A percentile compares a stretch with the other conserved stretches of the same genome.
phyloP scores from a whole-genome alignment of 2,888 invertebrate species.

The Eristalis pertinax region DNA sequence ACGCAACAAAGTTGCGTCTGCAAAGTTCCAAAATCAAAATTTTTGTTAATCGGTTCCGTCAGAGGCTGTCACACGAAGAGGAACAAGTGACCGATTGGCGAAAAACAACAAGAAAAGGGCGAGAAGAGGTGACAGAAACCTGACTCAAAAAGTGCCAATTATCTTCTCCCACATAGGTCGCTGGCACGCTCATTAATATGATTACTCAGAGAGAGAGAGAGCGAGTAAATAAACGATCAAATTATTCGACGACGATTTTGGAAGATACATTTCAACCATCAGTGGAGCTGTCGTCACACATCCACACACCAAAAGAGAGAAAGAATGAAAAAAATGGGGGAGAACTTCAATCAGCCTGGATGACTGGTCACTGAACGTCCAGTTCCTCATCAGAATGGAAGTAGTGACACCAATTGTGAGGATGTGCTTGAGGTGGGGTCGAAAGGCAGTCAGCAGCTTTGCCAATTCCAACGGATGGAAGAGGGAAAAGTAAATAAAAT shows the following conservation, averaged over 20 bases:
- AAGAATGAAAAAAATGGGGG: neutral
- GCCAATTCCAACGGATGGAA: constrained; percentile 53
- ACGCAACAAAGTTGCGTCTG: neutral
- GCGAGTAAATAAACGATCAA: constrained; percentile 54
- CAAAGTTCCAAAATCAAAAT: neutral
- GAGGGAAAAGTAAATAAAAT: constrained; percentile 60
- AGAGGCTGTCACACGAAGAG: neutral
- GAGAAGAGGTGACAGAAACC: constrained; percentile 39
- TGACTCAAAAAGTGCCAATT: constrained; percentile 54
- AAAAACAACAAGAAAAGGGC: neutral
- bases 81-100: neutral
- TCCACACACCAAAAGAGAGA: neutral
- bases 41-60: neutral
- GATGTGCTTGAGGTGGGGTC: constrained; percentile 1
- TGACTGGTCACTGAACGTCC: neutral
- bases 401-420: constrained; percentile 6
- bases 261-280: constrained; percentile 32
- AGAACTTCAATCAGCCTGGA: constrained; percentile 40
- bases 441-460: constrained; percentile 9
- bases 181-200: constrained; percentile 63
- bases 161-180: constrained; percentile 33
- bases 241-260: constrained; percentile 55
- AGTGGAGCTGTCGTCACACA: neutral
- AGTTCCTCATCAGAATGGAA: neutral
- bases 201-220: constrained; percentile 64